These are phyloP conservation scores for Pocillopora meandrina DNA, from an alignment of 92 coral and sea anemone genomes.

Conservation along the genomic window DNA sequence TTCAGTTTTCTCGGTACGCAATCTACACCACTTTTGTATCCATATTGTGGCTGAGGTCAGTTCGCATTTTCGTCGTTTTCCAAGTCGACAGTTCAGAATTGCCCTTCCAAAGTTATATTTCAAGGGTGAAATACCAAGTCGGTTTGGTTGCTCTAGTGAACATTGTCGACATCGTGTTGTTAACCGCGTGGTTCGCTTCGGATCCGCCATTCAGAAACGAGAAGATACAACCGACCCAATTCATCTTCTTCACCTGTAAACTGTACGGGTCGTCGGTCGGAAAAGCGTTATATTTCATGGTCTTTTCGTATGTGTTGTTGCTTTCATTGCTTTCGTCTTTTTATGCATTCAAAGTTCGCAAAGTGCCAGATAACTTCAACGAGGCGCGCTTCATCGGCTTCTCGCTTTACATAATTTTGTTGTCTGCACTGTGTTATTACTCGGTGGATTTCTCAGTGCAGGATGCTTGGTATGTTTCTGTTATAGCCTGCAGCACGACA, in stretches of 20 bases:
- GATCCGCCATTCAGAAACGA: conserved; percentile 19
- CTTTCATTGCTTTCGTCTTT: conserved; percentile 38
- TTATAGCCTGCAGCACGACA: conserved; percentile 52
- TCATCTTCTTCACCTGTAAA: conserved; percentile 21
- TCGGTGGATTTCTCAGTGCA: conserved; percentile 42
- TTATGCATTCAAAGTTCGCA: conserved; percentile 37
- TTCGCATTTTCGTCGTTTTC: conserved; percentile 60
- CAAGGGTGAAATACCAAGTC: conserved; percentile 27
- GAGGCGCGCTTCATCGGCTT: conserved; percentile 37
- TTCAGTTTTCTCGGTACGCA: conserved; percentile 52
- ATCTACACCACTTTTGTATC: conserved; percentile 61
- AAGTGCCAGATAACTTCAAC: conserved; percentile 39
- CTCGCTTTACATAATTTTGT: conserved; percentile 27
- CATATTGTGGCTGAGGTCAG: conserved; percentile 60
- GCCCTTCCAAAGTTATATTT: conserved; percentile 20
- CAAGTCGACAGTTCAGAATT: conserved; percentile 17
- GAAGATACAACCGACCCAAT: conserved; percentile 6
- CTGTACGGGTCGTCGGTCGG: conserved; percentile 15
- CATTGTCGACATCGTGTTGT: conserved; percentile 22
- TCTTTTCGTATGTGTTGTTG: conserved; percentile 20
- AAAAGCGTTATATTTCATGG: conserved; percentile 13
- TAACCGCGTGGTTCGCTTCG: conserved; percentile 27
- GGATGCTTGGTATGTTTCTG: conserved; percentile 52
- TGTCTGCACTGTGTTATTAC: conserved; percentile 23
- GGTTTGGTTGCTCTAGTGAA: conserved; percentile 27